Conservation (phyloP, 2,797 vertebrate species). For the Melanotaenia maccullochi region DNA sequence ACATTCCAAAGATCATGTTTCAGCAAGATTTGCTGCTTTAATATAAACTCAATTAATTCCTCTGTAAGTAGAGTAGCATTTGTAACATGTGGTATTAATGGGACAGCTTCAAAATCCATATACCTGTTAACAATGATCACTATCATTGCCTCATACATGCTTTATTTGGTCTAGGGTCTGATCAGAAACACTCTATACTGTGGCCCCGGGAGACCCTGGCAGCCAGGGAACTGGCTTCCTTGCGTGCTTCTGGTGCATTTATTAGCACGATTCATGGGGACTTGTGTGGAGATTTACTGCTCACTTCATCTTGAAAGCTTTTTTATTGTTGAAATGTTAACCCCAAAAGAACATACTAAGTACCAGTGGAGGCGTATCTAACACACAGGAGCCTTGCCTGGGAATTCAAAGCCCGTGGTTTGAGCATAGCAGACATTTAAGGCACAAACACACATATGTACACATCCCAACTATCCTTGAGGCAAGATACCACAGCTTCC, state of each 20-base stretch:
- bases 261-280: constrained; percentile 69
- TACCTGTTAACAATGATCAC: constrained; percentile 75
- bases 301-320: constrained; percentile 81
- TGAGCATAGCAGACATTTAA: constrained; percentile 44
- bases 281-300: constrained; percentile 76
- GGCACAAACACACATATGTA: constrained; percentile 3
- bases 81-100: constrained; percentile 69
- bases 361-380: constrained; percentile 67
- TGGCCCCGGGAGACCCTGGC: constrained; percentile 55
- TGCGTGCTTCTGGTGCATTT: constrained; percentile 66
- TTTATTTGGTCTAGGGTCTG: constrained; percentile 72
- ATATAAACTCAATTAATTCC: constrained; percentile 73
- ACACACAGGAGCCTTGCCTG: constrained; percentile 50
- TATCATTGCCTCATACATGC: constrained; percentile 57
- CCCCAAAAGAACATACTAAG: constrained; percentile 72
- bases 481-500: constrained; percentile 53
- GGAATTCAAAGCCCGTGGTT: constrained; percentile 53
- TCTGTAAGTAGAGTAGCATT: constrained; percentile 60
- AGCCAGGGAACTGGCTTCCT: constrained; percentile 59
- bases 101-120: constrained; percentile 60
- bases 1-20: constrained; percentile 65
- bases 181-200: constrained; percentile 62
- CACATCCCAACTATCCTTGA: constrained; percentile 43
- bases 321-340: constrained; percentile 85
- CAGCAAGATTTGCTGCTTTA: constrained; percentile 78